These are phyloP conservation scores for Caligus rogercresseyi DNA, from an alignment of 1,140 invertebrate genomes.

Conservation along the genomic window DNA sequence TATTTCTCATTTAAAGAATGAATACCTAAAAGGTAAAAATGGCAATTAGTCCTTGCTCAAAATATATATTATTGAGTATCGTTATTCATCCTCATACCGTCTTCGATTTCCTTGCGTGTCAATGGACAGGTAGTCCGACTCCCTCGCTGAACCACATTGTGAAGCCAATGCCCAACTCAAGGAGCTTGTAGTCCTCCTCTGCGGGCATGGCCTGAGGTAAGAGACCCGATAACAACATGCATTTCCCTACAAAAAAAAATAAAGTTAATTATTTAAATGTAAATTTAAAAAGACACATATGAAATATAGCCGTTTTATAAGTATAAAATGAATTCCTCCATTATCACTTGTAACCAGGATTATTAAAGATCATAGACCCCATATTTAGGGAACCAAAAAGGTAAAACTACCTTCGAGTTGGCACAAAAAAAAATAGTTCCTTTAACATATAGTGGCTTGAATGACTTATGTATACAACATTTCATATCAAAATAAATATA, in stretches of 20 bases:
- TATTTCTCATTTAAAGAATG: slow-evolving; percentile 76
- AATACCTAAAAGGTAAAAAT: slow-evolving; percentile 41
- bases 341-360: too few relatives aligned
- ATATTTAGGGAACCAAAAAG: too few relatives aligned
- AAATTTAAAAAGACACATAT: neutral
- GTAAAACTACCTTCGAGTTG: too few relatives aligned
- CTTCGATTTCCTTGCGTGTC: slow-evolving; percentile 88
- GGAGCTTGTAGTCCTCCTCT: slow-evolving; percentile 80
- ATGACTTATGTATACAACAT: too few relatives aligned
- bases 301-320: neutral
- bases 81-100: slow-evolving; percentile 40
- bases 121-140: slow-evolving; percentile 89
- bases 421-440: too few relatives aligned
- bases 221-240: slow-evolving; percentile 76
- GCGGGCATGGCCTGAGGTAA: slow-evolving; percentile 86
- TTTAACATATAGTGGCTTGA: too few relatives aligned
- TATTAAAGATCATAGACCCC: too few relatives aligned
- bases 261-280: slow-evolving; percentile 1
- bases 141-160: slow-evolving; percentile 85
- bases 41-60: too few relatives aligned
- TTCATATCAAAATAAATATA: too few relatives aligned
- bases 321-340: too few relatives aligned
- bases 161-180: slow-evolving; percentile 87
- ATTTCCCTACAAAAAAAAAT: slow-evolving; percentile 53
- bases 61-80: too few relatives aligned